Evolutionary conservation across 2,113 vertebrate species (phyloP), one percentile per base, ranked within the genome.

Genomic region (Phyllostomus hastatus): DNA sequence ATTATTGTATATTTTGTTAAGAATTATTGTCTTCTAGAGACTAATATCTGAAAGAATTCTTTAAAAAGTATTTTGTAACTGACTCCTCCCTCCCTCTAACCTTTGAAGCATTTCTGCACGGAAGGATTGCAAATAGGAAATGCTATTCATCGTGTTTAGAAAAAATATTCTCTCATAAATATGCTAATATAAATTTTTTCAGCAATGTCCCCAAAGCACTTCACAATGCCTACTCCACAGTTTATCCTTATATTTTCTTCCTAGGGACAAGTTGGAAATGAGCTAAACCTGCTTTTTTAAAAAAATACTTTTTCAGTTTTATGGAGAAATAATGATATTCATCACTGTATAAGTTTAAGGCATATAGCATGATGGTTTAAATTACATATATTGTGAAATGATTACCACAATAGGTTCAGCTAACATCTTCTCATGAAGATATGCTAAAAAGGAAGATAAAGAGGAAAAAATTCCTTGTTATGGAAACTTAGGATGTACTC

Each of bases 21-120:
- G n/a, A 96, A 57, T 84, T 41, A 43, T 7, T 83, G 10, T 88
- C 59, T 64, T 69, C 31, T 38, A 70, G 43, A 84, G 67, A 81
- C 22, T 70, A 26, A 10, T 41, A 57, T 88, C 20, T 66, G 24
- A 93, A 76, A 20, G 46, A 93, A 59, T 69, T 70, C 84, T 90
- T 92, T 31, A 79, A 79, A 88, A 93, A 14, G 14, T 28, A 70
- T 94, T 88, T 95, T 4, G n/a, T 93, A 46, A 50, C 57, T 86
- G 50, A 75, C n/a, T 81, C n/a, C 8, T 83, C 11, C 28, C 24
- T 78, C 4, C 6, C 31, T 87, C 59, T 48, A 75, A 46, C 8
- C 4, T 96, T 28, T 52, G 14, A 28, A 70, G 41, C n/a, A 84
- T 88, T 66, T 59, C 10, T 48, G 52, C 11, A 67, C n/a, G 75